Conservation (phyloP, 2,888 invertebrate species). For the Diplazon laetatorius region DNA sequence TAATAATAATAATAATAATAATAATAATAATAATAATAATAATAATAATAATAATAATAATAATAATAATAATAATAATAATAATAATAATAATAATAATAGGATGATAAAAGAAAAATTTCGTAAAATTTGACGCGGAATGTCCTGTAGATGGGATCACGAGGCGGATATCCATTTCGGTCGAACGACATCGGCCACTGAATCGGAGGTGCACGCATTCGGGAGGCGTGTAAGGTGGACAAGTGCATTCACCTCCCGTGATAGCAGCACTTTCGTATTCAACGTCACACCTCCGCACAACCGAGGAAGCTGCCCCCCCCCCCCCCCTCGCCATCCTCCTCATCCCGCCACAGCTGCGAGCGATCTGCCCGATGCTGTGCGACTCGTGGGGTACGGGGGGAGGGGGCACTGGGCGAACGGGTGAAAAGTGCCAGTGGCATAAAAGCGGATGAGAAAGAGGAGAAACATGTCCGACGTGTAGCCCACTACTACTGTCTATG, state of each 20-base stretch:
- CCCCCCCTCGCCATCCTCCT: background rate
- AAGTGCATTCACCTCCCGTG: conserved; percentile 68
- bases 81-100: too few species aligned
- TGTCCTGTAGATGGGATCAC: conserved; percentile 43
- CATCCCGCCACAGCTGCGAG: background rate
- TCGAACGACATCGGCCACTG: conserved; percentile 55
- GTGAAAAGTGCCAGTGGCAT: conserved; percentile 49
- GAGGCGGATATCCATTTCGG: conserved; percentile 68
- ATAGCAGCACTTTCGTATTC: conserved; percentile 66
- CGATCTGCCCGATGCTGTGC: conserved; percentile 22
- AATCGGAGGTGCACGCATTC: conserved; percentile 41
- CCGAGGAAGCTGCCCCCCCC: background rate
- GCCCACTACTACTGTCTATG: conserved; percentile 6
- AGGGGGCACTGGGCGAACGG: conserved; percentile 31
- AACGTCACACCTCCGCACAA: conserved; percentile 60
- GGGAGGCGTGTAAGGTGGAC: conserved; percentile 61
- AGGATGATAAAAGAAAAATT: too few species aligned
- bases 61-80: too few species aligned
- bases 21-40: too few species aligned
- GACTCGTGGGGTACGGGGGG: too few species aligned
- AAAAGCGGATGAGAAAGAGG: conserved; percentile 3
- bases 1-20: too few species aligned
- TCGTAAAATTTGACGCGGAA: background rate
- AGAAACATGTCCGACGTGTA: background rate
- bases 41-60: too few species aligned